Percentiles rank a stretch among this genome's conserved stretches.
These are phyloP conservation scores for Cygnus buccinator DNA, from an alignment of 2,113 vertebrate species.

Conservation along the genomic window DNA sequence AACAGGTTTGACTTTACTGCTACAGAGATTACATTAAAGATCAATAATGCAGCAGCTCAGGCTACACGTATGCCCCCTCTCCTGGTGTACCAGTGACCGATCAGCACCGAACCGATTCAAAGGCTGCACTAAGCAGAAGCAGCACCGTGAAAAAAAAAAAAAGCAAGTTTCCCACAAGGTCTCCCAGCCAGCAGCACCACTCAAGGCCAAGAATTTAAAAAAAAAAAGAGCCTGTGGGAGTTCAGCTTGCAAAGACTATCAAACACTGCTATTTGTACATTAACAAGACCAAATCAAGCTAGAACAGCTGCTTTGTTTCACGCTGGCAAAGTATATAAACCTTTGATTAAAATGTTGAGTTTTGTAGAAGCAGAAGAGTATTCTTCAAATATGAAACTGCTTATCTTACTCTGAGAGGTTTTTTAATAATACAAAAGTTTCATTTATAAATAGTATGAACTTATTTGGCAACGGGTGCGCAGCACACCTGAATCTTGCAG, in stretches of 20 bases:
- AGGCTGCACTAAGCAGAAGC: background rate
- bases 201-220: background rate
- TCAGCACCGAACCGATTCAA: background rate
- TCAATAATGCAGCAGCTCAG: background rate
- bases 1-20: background rate
- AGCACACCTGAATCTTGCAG: background rate
- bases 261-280: background rate
- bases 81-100: background rate
- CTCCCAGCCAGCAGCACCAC: background rate
- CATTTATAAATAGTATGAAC: background rate
- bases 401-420: background rate
- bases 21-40: background rate
- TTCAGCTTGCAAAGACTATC: background rate
- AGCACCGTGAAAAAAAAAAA: background rate
- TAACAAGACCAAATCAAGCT: background rate
- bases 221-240: rapidly evolving
- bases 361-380: background rate
- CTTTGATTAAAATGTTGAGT: background rate
- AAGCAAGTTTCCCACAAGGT: background rate
- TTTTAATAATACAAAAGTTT: background rate
- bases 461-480: background rate
- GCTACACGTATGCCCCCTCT: background rate
- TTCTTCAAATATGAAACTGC: background rate
- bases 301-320: background rate
- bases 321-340: background rate